Conservation (phyloP, 2,888 invertebrate genomes). For the Melieria omissa region DNA sequence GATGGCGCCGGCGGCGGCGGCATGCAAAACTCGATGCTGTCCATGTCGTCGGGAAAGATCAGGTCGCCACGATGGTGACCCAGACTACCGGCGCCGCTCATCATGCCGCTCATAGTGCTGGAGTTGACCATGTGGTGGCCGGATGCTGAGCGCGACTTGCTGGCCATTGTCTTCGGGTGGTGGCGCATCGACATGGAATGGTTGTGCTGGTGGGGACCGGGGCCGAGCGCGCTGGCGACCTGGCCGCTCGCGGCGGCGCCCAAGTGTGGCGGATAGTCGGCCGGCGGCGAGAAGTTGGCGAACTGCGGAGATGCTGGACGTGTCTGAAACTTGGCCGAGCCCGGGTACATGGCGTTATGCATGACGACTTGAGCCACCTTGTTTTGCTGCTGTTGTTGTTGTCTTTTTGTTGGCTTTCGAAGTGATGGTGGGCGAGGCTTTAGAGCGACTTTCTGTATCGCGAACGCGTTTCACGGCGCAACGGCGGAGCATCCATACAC, state of each 20-base stretch:
- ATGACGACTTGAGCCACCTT: slow-evolving; percentile 47
- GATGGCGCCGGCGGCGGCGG: slow-evolving; percentile 56
- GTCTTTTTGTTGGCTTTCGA: too few species aligned
- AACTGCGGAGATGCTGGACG: slow-evolving; percentile 68
- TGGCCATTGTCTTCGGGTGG: slow-evolving; percentile 48
- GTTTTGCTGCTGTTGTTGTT: neutral
- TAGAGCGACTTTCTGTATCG: too few species aligned
- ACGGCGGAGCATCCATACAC: neutral
- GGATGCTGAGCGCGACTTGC: slow-evolving; percentile 42
- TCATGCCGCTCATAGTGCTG: slow-evolving; percentile 50
- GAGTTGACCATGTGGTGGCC: slow-evolving; percentile 51
- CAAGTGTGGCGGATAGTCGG: slow-evolving; percentile 73
- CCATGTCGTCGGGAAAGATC: slow-evolving; percentile 64
- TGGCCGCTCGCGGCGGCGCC: slow-evolving; percentile 29
- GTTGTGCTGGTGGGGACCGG: slow-evolving; percentile 43
- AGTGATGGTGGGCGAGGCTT: too few species aligned
- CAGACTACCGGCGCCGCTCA: slow-evolving; percentile 54
- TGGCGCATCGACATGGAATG: slow-evolving; percentile 54
- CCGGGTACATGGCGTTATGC: slow-evolving; percentile 59
- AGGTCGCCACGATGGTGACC: slow-evolving; percentile 61
- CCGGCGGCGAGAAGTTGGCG: slow-evolving; percentile 82
- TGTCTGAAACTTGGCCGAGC: slow-evolving; percentile 62
- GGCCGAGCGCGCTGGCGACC: slow-evolving; percentile 44
- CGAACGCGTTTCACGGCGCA: too few species aligned
- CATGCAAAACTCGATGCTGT: slow-evolving; percentile 65